Evolutionary conservation across 2,888 invertebrate genomes (phyloP).

Genomic region (Thecophora atra): DNA sequence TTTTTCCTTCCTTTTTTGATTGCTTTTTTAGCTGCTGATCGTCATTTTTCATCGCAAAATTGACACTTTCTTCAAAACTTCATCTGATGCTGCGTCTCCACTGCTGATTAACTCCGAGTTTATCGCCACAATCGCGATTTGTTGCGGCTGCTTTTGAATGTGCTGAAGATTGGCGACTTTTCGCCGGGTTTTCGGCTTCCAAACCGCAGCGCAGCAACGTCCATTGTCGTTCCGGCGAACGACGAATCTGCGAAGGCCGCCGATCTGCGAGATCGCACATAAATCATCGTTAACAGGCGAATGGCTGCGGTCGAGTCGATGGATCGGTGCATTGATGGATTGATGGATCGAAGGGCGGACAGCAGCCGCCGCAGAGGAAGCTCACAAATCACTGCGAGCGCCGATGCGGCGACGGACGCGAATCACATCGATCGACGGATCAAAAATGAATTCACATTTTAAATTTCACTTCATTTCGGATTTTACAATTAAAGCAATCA

Average conservation of each 20-base stretch:
- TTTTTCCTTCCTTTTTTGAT: too few species aligned
- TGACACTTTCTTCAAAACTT: too few species aligned
- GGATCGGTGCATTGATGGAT: background rate
- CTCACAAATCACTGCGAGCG: slow-evolving; percentile 28
- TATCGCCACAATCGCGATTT: too few species aligned
- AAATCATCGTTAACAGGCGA: slow-evolving; percentile 25
- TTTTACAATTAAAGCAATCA: slow-evolving; percentile 27
- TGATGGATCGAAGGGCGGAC: background rate
- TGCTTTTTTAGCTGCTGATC: too few species aligned
- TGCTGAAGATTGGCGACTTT: too few species aligned
- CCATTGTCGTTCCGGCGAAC: slow-evolving; percentile 25
- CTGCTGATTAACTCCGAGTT: too few species aligned
- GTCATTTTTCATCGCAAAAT: too few species aligned
- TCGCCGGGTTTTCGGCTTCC: too few species aligned
- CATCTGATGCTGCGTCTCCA: too few species aligned
- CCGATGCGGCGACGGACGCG: background rate
- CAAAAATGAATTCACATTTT: slow-evolving; percentile 36
- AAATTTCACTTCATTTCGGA: slow-evolving; percentile 31
- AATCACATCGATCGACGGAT: slow-evolving; percentile 22
- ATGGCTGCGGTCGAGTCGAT: background rate
- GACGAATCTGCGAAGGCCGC: slow-evolving; percentile 24
- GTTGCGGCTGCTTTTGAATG: too few species aligned
- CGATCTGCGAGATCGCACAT: slow-evolving; percentile 31
- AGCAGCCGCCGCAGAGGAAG: slow-evolving; percentile 4
- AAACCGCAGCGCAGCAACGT: slow-evolving; percentile 4